A percentile compares a stretch with the other conserved stretches of the same genome.
Evolutionary conservation across 1,140 invertebrate genomes (phyloP).

Genomic region (Drosophila virilis): DNA sequence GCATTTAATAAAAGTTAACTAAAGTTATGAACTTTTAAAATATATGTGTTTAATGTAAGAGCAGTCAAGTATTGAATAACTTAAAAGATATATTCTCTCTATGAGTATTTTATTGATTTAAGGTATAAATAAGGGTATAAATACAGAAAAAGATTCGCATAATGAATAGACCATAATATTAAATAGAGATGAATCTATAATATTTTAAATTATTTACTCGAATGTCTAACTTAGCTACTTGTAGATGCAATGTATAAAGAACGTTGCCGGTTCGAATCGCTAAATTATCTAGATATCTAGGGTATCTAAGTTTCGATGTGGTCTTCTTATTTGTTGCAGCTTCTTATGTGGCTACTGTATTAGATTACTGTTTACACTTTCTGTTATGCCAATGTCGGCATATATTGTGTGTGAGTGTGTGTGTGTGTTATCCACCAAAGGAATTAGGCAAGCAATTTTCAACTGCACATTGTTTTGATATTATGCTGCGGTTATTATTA

Average conservation of each 20-base stretch:
- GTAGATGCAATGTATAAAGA: too few species aligned
- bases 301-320: constrained; percentile 18
- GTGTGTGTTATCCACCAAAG: constrained; percentile 14
- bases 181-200: too few species aligned
- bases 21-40: not conserved
- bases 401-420: constrained; percentile 19
- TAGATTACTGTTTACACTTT: constrained; percentile 65
- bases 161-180: too few species aligned
- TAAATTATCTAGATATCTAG: not conserved
- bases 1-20: not conserved
- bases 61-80: too few species aligned
- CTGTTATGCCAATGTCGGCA: constrained; percentile 46
- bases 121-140: too few species aligned
- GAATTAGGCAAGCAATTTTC: constrained; percentile 9
- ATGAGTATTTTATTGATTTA: too few species aligned
- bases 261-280: too few species aligned
- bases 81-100: too few species aligned
- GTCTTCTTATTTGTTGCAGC: not conserved
- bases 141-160: too few species aligned
- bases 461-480: constrained; percentile 54
- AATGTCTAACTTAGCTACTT: too few species aligned
- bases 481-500: constrained; percentile 50
- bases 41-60: too few species aligned
- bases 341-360: constrained; percentile 26
- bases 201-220: too few species aligned